phyloP scores from a whole-genome alignment of 2,888 invertebrate species.

The Epirrita christyi region DNA sequence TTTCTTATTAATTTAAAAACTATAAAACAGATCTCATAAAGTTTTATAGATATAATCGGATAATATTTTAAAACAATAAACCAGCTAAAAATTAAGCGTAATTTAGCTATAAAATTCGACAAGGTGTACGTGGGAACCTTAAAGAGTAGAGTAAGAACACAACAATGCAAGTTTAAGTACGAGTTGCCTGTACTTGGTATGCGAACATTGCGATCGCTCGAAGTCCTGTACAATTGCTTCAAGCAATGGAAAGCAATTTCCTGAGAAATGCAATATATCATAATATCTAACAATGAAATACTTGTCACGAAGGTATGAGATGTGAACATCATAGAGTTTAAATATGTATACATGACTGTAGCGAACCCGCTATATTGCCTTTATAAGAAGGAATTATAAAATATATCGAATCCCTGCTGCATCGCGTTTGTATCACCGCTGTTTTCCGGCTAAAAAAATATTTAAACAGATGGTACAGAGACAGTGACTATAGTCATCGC shows the following conservation, averaged over 20 bases:
- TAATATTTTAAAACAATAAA: too few species aligned
- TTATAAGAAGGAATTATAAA: background rate
- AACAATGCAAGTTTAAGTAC: background rate
- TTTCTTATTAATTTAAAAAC: too few species aligned
- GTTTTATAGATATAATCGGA: too few species aligned
- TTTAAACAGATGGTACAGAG: too few species aligned
- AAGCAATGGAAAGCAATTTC: background rate
- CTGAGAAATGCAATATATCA: background rate
- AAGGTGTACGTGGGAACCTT: too few species aligned
- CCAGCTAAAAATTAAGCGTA: too few species aligned
- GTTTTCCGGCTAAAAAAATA: too few species aligned
- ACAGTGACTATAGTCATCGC: too few species aligned
- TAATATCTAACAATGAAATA: background rate
- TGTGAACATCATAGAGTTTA: background rate
- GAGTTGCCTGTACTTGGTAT: background rate
- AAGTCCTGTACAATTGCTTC: background rate
- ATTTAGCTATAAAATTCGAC: too few species aligned
- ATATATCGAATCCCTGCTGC: too few species aligned
- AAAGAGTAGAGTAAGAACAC: background rate
- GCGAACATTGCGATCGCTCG: background rate
- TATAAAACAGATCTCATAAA: too few species aligned
- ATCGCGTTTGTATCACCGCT: too few species aligned
- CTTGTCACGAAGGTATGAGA: background rate
- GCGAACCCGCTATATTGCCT: background rate
- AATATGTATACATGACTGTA: background rate